Evolutionary conservation across 2,113 vertebrate species (phyloP).

Genomic region (Argyrosomus japonicus): DNA sequence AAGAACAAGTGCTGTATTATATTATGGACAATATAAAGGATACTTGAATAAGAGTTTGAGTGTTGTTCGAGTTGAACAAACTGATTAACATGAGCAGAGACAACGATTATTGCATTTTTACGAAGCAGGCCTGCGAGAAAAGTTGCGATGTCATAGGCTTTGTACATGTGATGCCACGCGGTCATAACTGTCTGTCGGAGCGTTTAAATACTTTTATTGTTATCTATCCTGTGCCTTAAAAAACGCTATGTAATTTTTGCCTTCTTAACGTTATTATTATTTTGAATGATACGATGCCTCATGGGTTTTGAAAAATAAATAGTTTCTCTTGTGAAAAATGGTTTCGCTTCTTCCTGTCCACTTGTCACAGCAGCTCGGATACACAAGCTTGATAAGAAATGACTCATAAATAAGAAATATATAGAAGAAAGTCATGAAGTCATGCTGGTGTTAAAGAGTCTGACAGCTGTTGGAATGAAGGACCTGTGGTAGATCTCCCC

Average conservation of each 20-base stretch:
- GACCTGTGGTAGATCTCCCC: no score
- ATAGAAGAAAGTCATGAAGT: no score
- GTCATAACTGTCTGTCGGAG: constrained; percentile 54
- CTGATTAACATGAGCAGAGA: constrained; percentile 27
- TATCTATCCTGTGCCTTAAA: constrained; percentile 91
- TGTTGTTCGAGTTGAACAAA: constrained; percentile 23
- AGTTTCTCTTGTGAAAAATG: constrained; percentile 58
- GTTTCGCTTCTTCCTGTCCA: neutral
- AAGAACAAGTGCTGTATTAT: constrained; percentile 60
- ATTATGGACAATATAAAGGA: constrained; percentile 48
- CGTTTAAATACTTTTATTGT: constrained; percentile 61
- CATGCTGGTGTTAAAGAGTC: no score
- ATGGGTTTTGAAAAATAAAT: constrained; percentile 75
- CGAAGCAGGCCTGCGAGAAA: no score
- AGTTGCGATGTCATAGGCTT: constrained; percentile 10
- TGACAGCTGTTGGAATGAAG: no score
- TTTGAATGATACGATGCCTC: constrained; percentile 67
- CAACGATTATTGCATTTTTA: neutral
- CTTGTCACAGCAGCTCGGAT: no score
- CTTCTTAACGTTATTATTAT: constrained; percentile 67
- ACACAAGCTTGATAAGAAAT: no score
- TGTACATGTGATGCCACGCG: constrained; percentile 60
- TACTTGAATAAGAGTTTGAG: constrained; percentile 69
- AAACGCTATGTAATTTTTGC: constrained; percentile 65
- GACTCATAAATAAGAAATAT: no score